A percentile compares a stretch with the other conserved stretches of the same genome.
Conservation (phyloP, 2,797 vertebrate species). For the Peromyscus aztecus region DNA sequence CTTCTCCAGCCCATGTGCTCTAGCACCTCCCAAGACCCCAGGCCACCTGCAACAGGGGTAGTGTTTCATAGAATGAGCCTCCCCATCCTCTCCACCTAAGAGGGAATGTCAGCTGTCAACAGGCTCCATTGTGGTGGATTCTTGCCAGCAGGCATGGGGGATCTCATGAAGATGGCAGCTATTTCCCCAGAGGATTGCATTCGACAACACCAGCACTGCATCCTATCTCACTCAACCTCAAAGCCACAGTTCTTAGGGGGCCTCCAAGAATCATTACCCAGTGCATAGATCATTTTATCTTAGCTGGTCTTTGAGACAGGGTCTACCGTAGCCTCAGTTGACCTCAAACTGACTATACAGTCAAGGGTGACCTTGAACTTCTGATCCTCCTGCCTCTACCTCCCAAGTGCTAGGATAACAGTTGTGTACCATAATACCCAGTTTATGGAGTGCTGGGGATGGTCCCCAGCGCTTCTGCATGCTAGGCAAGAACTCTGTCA, state of each 20-base stretch:
- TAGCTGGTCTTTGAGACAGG: not conserved
- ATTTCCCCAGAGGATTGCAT: not conserved
- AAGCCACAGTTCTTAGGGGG: not conserved
- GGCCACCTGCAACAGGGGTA: not conserved
- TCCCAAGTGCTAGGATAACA: not conserved
- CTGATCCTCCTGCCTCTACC: not conserved
- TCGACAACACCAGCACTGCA: too few species aligned
- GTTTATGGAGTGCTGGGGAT: not conserved
- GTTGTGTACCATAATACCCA: not conserved
- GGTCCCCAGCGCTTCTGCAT: not conserved
- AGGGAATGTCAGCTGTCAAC: not conserved
- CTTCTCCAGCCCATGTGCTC: not conserved
- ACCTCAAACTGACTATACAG: not conserved
- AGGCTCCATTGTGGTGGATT: not conserved
- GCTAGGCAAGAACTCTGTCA: not conserved
- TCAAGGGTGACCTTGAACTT: not conserved
- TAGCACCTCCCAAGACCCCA: not conserved
- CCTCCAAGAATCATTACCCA: not conserved
- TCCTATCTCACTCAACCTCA: not conserved
- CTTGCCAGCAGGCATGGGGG: not conserved
- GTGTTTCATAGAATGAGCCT: not conserved
- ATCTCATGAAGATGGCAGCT: not conserved
- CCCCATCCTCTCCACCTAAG: not conserved
- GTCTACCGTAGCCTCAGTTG: not conserved
- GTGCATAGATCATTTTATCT: not conserved